Base-by-base conservation (phyloP, 2,797 vertebrate genomes). In the Hirundo rustica region DNA sequence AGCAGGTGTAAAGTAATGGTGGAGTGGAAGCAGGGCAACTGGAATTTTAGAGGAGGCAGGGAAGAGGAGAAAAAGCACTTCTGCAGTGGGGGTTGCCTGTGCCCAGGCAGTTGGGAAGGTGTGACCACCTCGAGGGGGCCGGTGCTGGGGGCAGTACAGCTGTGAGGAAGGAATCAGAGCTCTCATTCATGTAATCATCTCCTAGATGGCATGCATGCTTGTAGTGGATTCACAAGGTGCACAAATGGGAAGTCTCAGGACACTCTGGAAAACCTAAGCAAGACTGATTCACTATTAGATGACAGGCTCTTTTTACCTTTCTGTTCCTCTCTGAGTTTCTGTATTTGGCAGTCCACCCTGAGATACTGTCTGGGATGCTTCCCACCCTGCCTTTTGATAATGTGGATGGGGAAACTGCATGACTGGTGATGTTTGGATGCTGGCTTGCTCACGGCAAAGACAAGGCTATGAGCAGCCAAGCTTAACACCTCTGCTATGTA, bases 71-170 rank as follows among this genome's bases (percentile, higher is more conserved):
- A 55, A 29, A 45, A 51, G 9, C 6, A 22, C 48, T 85, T 8
- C 16, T 51, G 32, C 60, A 50, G 26, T 17, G 55, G 32, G 38
- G 47, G 8, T 51, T 67, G n/a, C 16, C 45, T 1, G 2, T 44
- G 14, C 12, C n/a, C 9, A 7, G 20, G n/a, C 1, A 2, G 13
- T 1, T 75, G 44, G n/a, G 47, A 55, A 25, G 40, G 18, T 64
- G 64, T 47, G 42, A 48, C 10, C 19, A 5, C 0, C 1, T 18
- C 0, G 0, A 74, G 25, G 27, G 47, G 9, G 7, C 29, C 34
- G 90, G 67, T 3, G 4, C 32, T 60, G 38, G 19, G 30, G 10
- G 0, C 16, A 23, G 4, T 23, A 15, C 9, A 5, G 1, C 23
- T 71, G 42, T 11, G 42, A 68, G n/a, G 51, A 70, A 36, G 44